These are phyloP conservation scores for Eciton burchellii DNA, from an alignment of 1,140 invertebrate species.

Conservation along the genomic window DNA sequence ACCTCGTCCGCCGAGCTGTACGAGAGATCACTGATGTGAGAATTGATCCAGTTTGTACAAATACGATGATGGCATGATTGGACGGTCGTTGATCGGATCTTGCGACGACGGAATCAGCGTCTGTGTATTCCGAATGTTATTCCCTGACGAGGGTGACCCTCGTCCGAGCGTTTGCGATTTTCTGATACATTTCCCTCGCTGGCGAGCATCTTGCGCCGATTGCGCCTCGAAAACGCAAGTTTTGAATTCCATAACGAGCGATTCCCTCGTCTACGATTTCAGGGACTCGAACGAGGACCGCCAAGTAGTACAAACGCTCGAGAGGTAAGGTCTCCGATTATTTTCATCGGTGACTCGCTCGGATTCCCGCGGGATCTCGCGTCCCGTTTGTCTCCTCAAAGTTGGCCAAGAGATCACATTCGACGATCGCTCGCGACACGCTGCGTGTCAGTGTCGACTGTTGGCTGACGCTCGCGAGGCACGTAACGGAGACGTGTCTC, in stretches of 20 bases:
- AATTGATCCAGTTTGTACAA: constrained; percentile 39
- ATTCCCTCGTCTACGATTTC: no score
- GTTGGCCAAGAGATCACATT: constrained; percentile 6
- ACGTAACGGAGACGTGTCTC: constrained; percentile 19
- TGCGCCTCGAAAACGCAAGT: no score
- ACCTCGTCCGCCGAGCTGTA: neutral
- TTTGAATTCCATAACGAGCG: no score
- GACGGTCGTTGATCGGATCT: neutral
- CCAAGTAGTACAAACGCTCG: no score
- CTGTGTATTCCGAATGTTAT: no score
- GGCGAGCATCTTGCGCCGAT: no score
- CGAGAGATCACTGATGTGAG: constrained; percentile 1
- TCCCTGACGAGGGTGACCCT: no score
- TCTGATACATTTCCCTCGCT: no score
- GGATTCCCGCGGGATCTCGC: neutral
- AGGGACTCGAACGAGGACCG: no score
- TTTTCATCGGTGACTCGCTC: neutral
- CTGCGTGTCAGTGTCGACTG: constrained; percentile 11
- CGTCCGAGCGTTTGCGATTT: no score
- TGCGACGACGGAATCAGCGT: neutral
- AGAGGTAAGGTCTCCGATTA: no score
- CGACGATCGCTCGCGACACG: neutral
- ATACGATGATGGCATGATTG: constrained; percentile 33
- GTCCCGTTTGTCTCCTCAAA: no score
- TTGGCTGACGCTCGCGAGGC: constrained; percentile 33